Percentiles rank a stretch among this genome's conserved stretches.
phyloP scores from a whole-genome alignment of 2,797 vertebrate species.

The Dallia pectoralis region DNA sequence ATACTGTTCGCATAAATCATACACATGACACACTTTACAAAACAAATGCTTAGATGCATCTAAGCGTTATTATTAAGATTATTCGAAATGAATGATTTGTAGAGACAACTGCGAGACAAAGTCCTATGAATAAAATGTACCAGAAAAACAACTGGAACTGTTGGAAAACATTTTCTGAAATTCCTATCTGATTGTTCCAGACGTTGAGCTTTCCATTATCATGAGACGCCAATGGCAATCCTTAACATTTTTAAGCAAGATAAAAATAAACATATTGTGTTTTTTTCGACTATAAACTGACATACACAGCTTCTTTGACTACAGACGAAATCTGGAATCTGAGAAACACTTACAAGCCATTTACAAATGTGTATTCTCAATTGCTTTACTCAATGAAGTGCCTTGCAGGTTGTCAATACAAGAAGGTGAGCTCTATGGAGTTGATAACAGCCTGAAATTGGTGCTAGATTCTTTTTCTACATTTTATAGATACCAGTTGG shows the following conservation, averaged over 20 bases:
- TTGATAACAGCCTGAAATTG: too few species aligned
- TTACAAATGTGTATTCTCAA: conserved; percentile 46
- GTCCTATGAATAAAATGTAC: conserved; percentile 51
- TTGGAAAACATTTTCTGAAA: conserved; percentile 40
- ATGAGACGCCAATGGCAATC: conserved; percentile 33
- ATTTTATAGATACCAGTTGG: too few species aligned
- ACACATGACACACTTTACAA: conserved; percentile 84
- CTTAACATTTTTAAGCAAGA: too few species aligned
- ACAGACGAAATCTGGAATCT: conserved; percentile 30
- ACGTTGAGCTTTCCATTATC: too few species aligned
- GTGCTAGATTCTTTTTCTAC: too few species aligned
- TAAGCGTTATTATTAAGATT: conserved; percentile 77
- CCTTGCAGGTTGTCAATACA: too few species aligned
- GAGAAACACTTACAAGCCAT: conserved; percentile 41
- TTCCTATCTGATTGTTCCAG: conserved; percentile 16
- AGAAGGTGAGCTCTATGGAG: too few species aligned
- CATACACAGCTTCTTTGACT: conserved; percentile 51
- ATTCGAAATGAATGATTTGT: conserved; percentile 51
- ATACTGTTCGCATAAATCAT: conserved; percentile 88
- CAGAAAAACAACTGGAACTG: conserved; percentile 46
- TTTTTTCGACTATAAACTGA: too few species aligned
- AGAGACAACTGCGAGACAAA: conserved; percentile 46
- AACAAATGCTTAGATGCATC: conserved; percentile 87
- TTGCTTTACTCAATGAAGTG: conserved; percentile 66
- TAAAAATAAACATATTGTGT: too few species aligned